Evolutionary conservation across 2,888 invertebrate species (phyloP), one percentile per base, ranked within the genome.

Genomic region (Suillia variegata): DNA sequence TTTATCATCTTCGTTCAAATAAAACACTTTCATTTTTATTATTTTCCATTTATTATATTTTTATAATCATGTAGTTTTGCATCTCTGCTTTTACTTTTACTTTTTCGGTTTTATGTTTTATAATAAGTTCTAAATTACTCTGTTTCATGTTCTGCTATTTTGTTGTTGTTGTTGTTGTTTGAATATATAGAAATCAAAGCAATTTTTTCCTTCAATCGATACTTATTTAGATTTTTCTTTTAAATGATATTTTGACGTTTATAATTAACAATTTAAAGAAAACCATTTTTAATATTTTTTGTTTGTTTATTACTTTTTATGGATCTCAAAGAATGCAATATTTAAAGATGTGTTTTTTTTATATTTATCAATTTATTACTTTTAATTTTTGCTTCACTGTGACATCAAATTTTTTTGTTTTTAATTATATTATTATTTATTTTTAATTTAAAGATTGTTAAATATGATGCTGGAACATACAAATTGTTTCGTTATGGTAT

Each of bases 211-310:
- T 60, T 58, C 57, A n/a, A n/a, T n/a, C n/a, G n/a, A n/a, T n/a
- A n/a, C n/a, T n/a, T n/a, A n/a, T n/a, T n/a, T n/a, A n/a, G n/a
- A n/a, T n/a, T n/a, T n/a, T n/a, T n/a, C n/a, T n/a, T 60, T 52
- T 62, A 34, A 49, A 59, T 64, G 52, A 61, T 61, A 62, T 51
- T 49, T 61, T 64, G 59, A 62, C 51, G 54, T 59, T 58, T 62
- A 61, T 63, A 63, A 56, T 66, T 20, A 68, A 65, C 65, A 67
- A 59, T 56, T 55, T 56, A 54, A 67, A 62, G 64, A 63, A 68
- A 64, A 62, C 61, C 62, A 63, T 61, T 62, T 54, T n/a, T n/a
- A n/a, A n/a, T n/a, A n/a, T n/a, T n/a, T 54, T 60, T 59, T 51
- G 18, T 55, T 54, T 45, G 26, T 24, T 48, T 33, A 17, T 55